Percentiles rank a stretch among this genome's conserved stretches.
Conservation (phyloP, 23 tunicate species). For the Trididemnum clinides region DNA sequence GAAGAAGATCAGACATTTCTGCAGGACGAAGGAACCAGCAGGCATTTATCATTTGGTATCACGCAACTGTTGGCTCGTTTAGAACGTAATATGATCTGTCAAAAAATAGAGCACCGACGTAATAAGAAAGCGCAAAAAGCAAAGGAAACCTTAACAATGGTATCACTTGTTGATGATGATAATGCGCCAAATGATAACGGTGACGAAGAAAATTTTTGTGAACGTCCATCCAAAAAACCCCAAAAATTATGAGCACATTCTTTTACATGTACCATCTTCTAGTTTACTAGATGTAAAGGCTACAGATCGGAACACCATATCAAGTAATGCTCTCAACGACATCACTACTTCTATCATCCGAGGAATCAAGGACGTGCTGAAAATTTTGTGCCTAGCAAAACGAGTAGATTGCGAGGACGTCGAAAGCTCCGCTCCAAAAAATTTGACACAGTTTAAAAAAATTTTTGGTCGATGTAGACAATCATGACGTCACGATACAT, state of each 20-base stretch:
- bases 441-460: neutral
- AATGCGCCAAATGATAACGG: neutral
- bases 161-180: too few relatives aligned
- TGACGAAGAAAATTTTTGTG: neutral
- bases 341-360: too few relatives aligned
- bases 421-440: neutral
- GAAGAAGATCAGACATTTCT: neutral
- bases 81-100: neutral
- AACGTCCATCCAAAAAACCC: neutral
- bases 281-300: neutral
- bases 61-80: neutral
- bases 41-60: neutral
- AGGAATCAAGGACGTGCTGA: too few relatives aligned
- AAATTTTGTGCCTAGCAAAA: too few relatives aligned
- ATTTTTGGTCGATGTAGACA: neutral
- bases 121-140: slow-evolving; percentile 1
- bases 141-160: neutral
- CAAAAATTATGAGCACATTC: neutral
- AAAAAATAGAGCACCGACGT: neutral
- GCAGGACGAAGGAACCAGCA: neutral
- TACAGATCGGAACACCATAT: neutral
- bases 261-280: slow-evolving; percentile 4
- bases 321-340: slow-evolving; percentile 7
- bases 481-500: slow-evolving; percentile 9
- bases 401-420: neutral